Percentiles rank a stretch among this genome's conserved stretches.
These are phyloP conservation scores for Eufriesea mexicana DNA, from an alignment of 1,140 invertebrate species.

Conservation along the genomic window DNA sequence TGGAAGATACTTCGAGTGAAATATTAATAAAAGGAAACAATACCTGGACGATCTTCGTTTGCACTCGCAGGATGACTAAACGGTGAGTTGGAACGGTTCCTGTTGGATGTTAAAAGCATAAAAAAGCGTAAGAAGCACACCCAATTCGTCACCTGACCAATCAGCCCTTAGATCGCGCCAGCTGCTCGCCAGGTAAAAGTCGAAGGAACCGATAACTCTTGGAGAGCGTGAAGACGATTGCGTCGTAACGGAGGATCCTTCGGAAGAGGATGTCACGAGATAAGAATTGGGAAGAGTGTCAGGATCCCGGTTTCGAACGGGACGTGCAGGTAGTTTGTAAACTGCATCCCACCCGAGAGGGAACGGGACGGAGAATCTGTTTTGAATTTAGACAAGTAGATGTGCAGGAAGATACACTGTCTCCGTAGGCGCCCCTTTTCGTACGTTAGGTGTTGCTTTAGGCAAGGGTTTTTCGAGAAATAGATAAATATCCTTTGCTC, in stretches of 20 bases:
- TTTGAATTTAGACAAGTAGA: slow-evolving; percentile 65
- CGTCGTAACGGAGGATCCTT: slow-evolving; percentile 54
- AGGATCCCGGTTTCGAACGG: slow-evolving; percentile 40
- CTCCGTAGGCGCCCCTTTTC: slow-evolving; percentile 70
- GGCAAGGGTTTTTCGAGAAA: slow-evolving; percentile 73
- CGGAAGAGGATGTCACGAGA: slow-evolving; percentile 62
- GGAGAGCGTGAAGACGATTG: slow-evolving; percentile 50
- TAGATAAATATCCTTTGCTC: slow-evolving; percentile 72
- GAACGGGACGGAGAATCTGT: slow-evolving; percentile 39
- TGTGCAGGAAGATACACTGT: slow-evolving; percentile 64
- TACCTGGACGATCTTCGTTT: neutral
- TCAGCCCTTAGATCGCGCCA: slow-evolving; percentile 48
- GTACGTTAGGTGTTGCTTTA: slow-evolving; percentile 69
- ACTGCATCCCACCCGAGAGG: slow-evolving; percentile 4
- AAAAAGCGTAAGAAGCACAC: slow-evolving; percentile 12
- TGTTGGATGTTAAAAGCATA: neutral
- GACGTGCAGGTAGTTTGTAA: slow-evolving; percentile 60
- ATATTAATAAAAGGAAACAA: neutral
- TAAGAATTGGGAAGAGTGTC: slow-evolving; percentile 54
- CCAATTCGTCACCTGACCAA: slow-evolving; percentile 41
- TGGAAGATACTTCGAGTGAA: neutral
- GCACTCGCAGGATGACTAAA: neutral
- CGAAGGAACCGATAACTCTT: slow-evolving; percentile 59
- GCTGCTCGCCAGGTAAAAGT: slow-evolving; percentile 52
- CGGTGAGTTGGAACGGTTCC: neutral